Base-by-base conservation (phyloP, 2,888 invertebrate species). In the Machimus atricapillus region DNA sequence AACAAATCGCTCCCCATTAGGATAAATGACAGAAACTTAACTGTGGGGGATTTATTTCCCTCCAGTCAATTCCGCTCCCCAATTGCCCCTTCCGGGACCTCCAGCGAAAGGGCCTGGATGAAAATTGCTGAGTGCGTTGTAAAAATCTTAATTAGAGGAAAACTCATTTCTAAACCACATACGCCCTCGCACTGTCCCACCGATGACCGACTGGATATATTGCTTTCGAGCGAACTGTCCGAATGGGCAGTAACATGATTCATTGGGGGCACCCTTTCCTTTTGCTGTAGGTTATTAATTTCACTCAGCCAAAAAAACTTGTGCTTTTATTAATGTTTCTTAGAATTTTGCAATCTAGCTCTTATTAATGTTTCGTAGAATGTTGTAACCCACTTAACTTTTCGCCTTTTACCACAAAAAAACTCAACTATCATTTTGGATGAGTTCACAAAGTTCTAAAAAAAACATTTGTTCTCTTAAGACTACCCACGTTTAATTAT, bases 21-120 rank as follows among this genome's bases (percentile, higher is more conserved):
- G 82, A 83, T 83, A 83, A 83, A 83, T 83, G 82, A 40, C 66
- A 37, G 66, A 58, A 83, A 83, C 82, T 83, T 83, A 83, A 83
- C 58, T 83, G 37, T 37, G 40, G 31, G 66, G 82, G 82, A 83
- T 83, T 83, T 83, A 83, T 83, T 83, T 66, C 66, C 66, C 66
- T 83, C 66, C 27, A 79, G 79, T 79, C 79, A 79, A 79, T 79
- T 79, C 52, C 79, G 79, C 52, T 79, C 79, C n/a, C 9, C 16
- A 16, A 79, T 79, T 76, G 76, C 37, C 12, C 66, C 66, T 2
- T 23, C 27, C 66, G 66, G 12, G 66, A 66, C 52, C 52, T n/a
- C 19, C 7, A 66, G 43, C 66, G 23, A 9, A 27, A 2, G 66
- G 19, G 27, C 5, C 14, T 76, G 76, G 76, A 76, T 79, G 79